Evolutionary conservation across 2,113 vertebrate genomes (phyloP), one percentile per base, ranked within the genome.

Genomic region (Colaptes auratus): DNA sequence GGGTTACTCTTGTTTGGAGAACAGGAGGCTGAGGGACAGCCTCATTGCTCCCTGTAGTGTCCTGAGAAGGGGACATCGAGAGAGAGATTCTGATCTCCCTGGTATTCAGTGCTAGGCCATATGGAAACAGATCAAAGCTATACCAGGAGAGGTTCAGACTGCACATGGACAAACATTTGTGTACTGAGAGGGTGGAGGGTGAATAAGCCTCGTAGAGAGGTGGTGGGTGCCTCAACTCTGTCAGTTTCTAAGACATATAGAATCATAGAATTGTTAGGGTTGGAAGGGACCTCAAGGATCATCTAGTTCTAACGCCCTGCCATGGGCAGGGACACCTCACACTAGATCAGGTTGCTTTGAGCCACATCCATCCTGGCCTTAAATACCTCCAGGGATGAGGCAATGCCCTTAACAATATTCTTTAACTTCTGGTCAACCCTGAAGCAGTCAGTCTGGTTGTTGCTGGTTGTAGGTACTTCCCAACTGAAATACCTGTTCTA

Each of bases 21-120:
- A 56, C 59, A 77, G 21, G 25, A 50, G 33, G 11, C 5, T 80
- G 23, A 65, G 8, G 4, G 13, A 9, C 4, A 2, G 50, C 2
- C 6, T 75, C 10, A 30, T 55, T 46, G 20, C 15, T 42, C 15
- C 25, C 8, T 24, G 3, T 24, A 53, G 9, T 13, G 72, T 59
- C 52, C 35, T 31, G 48, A 81, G 17, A 5, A 48, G 12, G 6
- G 10, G 39, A 56, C 28, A 30, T 6, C 3, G 24, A 55, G n/a
- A 64, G 36, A 9, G 6, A 67, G 6, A 2, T 67, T 53, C 9
- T 76, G 28, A 53, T 8, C 39, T 69, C 7, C 9, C n/a, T 30
- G 16, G 6, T 6, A 1, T 72, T 4, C 0, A 4, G n/a, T 17
- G 18, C 16, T 4, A n/a, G 18, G 11, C 16, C 1, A 0, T 1